phyloP scores from a whole-genome alignment of 2,113 vertebrate species.

The Oxygymnocypris stewartii region DNA sequence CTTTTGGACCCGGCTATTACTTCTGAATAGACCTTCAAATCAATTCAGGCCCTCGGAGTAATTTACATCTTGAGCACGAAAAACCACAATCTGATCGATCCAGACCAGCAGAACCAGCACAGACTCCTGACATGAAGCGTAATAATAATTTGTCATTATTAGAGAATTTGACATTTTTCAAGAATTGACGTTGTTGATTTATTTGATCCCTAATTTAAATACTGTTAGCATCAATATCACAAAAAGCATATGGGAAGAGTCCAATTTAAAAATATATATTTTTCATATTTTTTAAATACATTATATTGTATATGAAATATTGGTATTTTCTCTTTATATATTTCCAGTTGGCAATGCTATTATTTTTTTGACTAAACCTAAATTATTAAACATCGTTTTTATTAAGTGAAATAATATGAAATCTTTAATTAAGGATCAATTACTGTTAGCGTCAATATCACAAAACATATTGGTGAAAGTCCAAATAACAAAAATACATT shows the following conservation, averaged over 20 bases:
- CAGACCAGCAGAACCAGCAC: background rate
- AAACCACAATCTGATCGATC: background rate
- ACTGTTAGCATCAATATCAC: background rate
- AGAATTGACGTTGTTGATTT: too few species aligned
- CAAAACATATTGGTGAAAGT: too few species aligned
- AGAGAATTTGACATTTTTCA: background rate
- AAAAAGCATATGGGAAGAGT: background rate
- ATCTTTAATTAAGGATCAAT: too few species aligned
- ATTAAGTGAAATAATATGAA: too few species aligned
- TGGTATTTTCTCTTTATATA: background rate
- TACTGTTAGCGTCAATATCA: too few species aligned
- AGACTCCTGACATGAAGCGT: background rate
- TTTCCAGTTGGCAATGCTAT: background rate
- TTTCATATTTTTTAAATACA: background rate
- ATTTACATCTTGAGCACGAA: conserved; percentile 25
- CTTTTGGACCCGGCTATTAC: background rate
- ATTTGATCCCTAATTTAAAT: too few species aligned
- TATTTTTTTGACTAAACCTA: background rate
- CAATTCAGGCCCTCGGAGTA: conserved; percentile 6
- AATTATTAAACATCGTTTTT: too few species aligned
- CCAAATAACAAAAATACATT: too few species aligned
- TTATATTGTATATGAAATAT: background rate
- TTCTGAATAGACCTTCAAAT: too few species aligned
- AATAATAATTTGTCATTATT: background rate
- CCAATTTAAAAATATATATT: too few species aligned